Evolutionary conservation across 2,113 vertebrate species (phyloP).

Genomic region (Neofelis nebulosa): DNA sequence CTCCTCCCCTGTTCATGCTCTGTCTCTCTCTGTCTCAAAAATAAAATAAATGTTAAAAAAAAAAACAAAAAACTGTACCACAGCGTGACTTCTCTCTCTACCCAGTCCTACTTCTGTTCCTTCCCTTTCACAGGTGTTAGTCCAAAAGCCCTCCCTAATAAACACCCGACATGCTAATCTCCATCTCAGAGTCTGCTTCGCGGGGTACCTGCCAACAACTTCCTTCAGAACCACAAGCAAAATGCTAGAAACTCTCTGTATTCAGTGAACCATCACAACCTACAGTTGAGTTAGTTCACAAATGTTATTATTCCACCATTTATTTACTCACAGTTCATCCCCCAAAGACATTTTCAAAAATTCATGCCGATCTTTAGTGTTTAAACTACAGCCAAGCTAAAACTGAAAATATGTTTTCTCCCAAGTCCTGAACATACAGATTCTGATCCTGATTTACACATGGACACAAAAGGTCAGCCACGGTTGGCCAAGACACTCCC

Average conservation of each 20-base stretch:
- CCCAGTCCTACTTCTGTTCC: not conserved
- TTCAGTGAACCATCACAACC: not conserved
- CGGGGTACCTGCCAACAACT: not conserved
- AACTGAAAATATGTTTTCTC: not conserved
- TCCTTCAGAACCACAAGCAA: not conserved
- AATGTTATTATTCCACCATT: not conserved
- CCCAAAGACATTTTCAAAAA: not conserved
- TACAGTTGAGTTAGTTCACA: not conserved
- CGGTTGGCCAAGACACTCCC: not conserved
- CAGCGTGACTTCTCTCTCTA: not conserved
- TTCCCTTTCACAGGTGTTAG: not conserved
- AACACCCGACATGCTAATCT: not conserved
- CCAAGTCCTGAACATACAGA: not conserved
- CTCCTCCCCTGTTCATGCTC: too few relatives aligned
- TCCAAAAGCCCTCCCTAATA: not conserved
- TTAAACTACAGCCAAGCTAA: not conserved
- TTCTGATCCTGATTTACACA: not conserved
- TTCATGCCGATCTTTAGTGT: not conserved
- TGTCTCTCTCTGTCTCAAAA: too few relatives aligned
- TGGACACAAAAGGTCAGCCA: not conserved
- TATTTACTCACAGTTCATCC: not conserved
- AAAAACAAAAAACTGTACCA: not conserved
- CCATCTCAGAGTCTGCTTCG: not conserved
- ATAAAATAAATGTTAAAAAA: too few relatives aligned
- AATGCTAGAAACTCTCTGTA: not conserved